phyloP scores from a whole-genome alignment of 2,797 vertebrate genomes.

The Sparidentex hasta region DNA sequence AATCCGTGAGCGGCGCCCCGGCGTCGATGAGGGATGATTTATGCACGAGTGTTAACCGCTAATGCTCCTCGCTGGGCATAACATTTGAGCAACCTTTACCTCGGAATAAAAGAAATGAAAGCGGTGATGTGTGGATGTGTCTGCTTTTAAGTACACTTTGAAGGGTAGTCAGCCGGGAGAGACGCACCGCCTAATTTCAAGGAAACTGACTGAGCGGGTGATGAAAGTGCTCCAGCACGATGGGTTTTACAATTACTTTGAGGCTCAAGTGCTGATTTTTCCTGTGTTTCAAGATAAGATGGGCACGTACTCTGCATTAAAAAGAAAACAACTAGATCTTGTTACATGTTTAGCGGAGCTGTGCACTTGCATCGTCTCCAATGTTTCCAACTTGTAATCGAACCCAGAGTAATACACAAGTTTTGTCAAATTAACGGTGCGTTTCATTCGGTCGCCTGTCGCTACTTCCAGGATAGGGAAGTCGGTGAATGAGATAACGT shows the following conservation, averaged over 20 bases:
- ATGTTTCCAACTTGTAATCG: no score
- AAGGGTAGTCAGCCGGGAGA: background rate
- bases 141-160: background rate
- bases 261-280: background rate
- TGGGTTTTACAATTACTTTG: background rate
- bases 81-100: slow-evolving; percentile 44
- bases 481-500: no score
- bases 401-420: no score
- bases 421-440: no score
- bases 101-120: slow-evolving; percentile 24
- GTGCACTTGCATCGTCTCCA: no score
- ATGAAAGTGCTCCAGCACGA: background rate
- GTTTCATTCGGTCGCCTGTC: no score
- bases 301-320: no score
- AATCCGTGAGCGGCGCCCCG: slow-evolving; percentile 9
- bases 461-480: no score
- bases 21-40: slow-evolving; percentile 31
- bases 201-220: background rate
- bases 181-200: background rate
- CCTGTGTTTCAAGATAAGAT: no score
- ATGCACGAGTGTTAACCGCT: slow-evolving; percentile 17
- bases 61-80: slow-evolving; percentile 27
- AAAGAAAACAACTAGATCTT: no score
- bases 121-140: slow-evolving; percentile 6
- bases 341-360: no score